Evolutionary conservation across 2,113 vertebrate species (phyloP).

Genomic region (Oryzias javanicus): DNA sequence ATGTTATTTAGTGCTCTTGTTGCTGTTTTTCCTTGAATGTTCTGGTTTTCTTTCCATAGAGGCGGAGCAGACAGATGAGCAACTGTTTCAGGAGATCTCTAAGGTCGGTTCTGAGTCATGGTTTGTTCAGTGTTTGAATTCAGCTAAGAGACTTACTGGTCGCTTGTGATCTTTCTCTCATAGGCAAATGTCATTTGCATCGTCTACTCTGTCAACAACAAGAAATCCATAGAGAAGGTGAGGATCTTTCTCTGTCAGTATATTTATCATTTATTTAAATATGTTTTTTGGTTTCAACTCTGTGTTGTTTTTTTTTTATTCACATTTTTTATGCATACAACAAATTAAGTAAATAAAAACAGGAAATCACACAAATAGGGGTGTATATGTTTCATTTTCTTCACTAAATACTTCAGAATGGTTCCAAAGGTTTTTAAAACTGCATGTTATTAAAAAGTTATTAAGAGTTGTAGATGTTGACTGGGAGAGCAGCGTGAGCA

Average conservation of each 20-base stretch:
- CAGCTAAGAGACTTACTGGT: constrained; percentile 1
- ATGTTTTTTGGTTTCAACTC: no score
- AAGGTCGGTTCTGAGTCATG: constrained; percentile 77
- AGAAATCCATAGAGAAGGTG: constrained; percentile 97
- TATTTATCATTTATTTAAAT: constrained; percentile 25
- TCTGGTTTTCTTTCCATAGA: constrained; percentile 73
- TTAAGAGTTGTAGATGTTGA: no score
- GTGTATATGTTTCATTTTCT: no score
- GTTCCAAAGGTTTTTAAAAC: no score
- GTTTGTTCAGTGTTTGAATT: background rate
- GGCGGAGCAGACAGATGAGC: constrained; percentile 94
- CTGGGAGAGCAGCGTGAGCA: no score
- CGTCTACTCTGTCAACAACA: constrained; percentile 97
- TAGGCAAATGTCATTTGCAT: constrained; percentile 99
- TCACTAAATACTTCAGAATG: no score
- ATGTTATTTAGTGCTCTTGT: background rate
- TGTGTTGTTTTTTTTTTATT: no score
- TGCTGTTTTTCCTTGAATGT: background rate
- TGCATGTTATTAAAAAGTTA: no score
- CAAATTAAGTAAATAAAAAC: no score
- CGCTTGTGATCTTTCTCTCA: constrained; percentile 52
- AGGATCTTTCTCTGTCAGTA: constrained; percentile 14
- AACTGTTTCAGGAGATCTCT: constrained; percentile 94
- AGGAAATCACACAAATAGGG: no score
- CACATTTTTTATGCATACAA: no score